Evolutionary conservation across 2,888 invertebrate species (phyloP).

Genomic region (Hyalella azteca): DNA sequence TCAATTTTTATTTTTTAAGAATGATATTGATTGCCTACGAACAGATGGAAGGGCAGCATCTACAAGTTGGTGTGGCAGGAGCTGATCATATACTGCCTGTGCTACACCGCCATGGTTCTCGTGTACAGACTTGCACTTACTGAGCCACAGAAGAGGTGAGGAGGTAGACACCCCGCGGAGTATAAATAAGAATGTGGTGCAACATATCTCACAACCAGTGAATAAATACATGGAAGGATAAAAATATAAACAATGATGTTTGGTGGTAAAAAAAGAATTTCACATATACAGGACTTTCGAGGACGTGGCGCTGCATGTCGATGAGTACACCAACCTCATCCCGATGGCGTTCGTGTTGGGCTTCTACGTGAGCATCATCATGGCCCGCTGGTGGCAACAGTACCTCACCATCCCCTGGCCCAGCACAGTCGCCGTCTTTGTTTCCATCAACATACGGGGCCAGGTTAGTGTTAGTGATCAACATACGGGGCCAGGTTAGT

Average conservation of each 20-base stretch:
- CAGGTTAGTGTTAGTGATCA: too few species aligned
- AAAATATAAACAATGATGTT: too few species aligned
- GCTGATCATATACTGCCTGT: slow-evolving; percentile 81
- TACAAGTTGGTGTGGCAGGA: slow-evolving; percentile 96
- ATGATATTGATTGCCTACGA: too few species aligned
- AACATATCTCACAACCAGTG: too few species aligned
- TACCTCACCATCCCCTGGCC: slow-evolving; percentile 48
- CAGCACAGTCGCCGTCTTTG: slow-evolving; percentile 75
- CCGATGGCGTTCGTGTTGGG: slow-evolving; percentile 51
- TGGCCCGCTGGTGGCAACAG: slow-evolving; percentile 51
- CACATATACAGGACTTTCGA: slow-evolving; percentile 73
- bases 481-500: too few species aligned
- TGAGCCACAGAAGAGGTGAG: slow-evolving; percentile 74
- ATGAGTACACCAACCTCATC: slow-evolving; percentile 73
- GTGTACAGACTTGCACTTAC: slow-evolving; percentile 79
- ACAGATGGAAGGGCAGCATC: slow-evolving; percentile 93
- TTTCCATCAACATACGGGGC: slow-evolving; percentile 89
- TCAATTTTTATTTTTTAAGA: too few species aligned
- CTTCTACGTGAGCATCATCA: slow-evolving; percentile 52
- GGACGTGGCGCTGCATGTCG: slow-evolving; percentile 83
- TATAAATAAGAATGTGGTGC: too few species aligned
- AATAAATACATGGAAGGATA: too few species aligned
- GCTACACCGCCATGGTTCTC: slow-evolving; percentile 86
- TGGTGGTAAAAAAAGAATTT: too few species aligned
- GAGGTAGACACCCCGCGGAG: too few species aligned